Base-by-base conservation (phyloP, 2,888 invertebrate genomes). In the Drosophila siamana region DNA sequence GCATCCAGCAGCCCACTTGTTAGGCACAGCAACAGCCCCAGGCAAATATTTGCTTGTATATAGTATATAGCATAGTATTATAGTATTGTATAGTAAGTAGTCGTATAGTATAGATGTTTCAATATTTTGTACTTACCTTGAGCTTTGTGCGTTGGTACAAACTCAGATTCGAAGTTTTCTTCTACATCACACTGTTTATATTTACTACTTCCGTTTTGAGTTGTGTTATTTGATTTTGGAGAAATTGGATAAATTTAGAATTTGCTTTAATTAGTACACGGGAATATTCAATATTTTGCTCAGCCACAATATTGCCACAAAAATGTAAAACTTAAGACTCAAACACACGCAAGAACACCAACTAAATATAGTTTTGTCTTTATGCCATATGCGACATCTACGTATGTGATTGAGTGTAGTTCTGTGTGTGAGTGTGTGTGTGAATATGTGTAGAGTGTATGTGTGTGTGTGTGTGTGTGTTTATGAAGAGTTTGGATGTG, bases 181-280 rank as follows among this genome's bases (percentile, higher is more conserved):
- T 57, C 77, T 73, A 73, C 80, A 77, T 80, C 54, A 59, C 86
- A 80, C 78, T 70, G 43, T 66, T 70, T 74, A 43, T 46, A 26
- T 56, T 63, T 48, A 28, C 30, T 44, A 47, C 36, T 54, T 60
- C 56, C 38, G 46, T 28, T 50, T 64, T 15, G 46, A 51, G 33
- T 33, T 40, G 30, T 47, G 36, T 33, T 33, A 9, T 33, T 26
- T 19, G 48, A 40, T 51, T n/a, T 13, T 33, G n/a, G 5, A 16
- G 38, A 48, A 50, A 30, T 52, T 52, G 6, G 5, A 28, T 6
- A 64, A 69, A 78, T 50, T 63, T 61, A 1, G 16, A 51, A 60
- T 36, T 55, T 11, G 46, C 16, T 15, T 36, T 40, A 28, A 24
- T 41, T 13, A 50, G 33, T 22, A 40, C 54, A 44, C 43, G 26